Percentiles rank a stretch among this genome's conserved stretches.
phyloP scores from a whole-genome alignment of 2,113 vertebrate species.

The Phylloscopus trochiloides region DNA sequence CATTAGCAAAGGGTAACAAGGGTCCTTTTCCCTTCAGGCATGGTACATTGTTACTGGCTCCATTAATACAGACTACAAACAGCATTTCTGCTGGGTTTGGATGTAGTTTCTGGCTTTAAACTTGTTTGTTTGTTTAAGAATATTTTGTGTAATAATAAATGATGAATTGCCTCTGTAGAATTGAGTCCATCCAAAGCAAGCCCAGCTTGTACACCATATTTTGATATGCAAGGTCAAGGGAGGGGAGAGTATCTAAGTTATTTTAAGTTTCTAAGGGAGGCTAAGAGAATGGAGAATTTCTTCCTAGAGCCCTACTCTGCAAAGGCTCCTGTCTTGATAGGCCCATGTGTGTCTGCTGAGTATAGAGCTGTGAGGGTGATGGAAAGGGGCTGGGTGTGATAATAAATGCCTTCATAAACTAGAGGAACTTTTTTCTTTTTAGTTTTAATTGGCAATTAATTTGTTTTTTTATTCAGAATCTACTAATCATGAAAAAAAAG shows the following conservation, averaged over 20 bases:
- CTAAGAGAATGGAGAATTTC: neutral
- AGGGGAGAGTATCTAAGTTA: neutral
- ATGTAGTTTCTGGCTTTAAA: neutral
- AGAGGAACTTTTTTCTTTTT: neutral
- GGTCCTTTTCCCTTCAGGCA: neutral
- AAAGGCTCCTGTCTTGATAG: neutral
- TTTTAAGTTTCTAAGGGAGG: neutral
- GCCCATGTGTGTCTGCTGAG: neutral
- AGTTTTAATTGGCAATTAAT: neutral
- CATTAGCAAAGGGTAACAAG: neutral
- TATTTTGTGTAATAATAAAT: neutral
- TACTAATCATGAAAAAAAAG: neutral
- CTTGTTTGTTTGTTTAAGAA: neutral
- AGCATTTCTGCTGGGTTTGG: neutral
- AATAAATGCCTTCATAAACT: neutral
- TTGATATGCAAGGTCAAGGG: neutral
- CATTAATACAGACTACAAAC: neutral
- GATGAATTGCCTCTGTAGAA: neutral
- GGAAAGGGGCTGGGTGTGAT: neutral
- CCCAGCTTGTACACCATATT: neutral
- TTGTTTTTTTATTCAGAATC: neutral
- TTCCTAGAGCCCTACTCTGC: neutral
- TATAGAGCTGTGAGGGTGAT: neutral
- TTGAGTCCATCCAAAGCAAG: neutral
- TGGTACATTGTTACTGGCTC: neutral